phyloP scores from a whole-genome alignment of 2,113 vertebrate genomes.

The Hippocampus mohnikei region DNA sequence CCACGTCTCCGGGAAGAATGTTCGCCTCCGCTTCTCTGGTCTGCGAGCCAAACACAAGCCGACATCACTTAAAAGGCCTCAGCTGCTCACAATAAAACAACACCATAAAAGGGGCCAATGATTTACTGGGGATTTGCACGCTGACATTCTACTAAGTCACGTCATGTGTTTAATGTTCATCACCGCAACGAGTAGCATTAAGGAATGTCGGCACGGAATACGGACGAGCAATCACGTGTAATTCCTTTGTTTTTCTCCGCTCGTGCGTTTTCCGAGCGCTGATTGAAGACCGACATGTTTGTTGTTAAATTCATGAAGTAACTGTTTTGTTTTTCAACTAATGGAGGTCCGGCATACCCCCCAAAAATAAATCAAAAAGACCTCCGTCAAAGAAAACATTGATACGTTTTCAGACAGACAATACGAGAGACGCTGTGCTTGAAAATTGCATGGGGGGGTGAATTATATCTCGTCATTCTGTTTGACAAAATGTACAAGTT shows the following conservation, averaged over 20 bases:
- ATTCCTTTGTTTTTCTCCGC: constrained; percentile 31
- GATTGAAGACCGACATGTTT: constrained; percentile 28
- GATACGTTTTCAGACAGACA: not conserved
- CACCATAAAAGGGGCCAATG: constrained; percentile 46
- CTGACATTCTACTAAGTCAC: constrained; percentile 38
- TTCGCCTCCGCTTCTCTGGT: constrained; percentile 84
- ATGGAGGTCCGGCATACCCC: not conserved
- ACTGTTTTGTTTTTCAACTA: constrained; percentile 13
- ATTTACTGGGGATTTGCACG: constrained; percentile 39
- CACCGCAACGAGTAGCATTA: constrained; percentile 23
- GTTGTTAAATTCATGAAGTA: constrained; percentile 14
- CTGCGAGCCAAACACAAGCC: constrained; percentile 68
- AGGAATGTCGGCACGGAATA: constrained; percentile 31
- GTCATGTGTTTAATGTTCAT: constrained; percentile 53
- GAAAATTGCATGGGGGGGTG: not conserved
- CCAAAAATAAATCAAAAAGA: not conserved
- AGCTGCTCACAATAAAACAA: constrained; percentile 55
- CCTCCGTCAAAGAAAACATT: not conserved
- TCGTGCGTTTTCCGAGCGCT: constrained; percentile 14
- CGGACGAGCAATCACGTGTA: constrained; percentile 20
- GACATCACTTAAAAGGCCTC: constrained; percentile 54
- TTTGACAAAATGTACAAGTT: no score
- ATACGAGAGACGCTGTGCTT: not conserved
- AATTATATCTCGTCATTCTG: no score
- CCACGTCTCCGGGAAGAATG: constrained; percentile 92